These are phyloP conservation scores for Sebastes kiyomatsui DNA, from an alignment of 2,797 vertebrate species.

Conservation along the genomic window DNA sequence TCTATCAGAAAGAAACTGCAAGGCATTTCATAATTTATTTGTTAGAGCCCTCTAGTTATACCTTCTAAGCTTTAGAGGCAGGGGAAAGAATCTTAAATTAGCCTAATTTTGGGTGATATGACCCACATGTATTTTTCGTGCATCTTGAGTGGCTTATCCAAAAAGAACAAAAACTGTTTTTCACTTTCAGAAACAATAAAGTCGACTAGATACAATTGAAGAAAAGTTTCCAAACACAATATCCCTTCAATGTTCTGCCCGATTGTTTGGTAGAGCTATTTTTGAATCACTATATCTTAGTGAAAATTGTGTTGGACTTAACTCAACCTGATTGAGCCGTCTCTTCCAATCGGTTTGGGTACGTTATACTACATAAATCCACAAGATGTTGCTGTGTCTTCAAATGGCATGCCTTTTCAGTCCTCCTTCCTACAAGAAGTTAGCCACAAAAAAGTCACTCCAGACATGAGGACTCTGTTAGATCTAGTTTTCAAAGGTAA, in stretches of 20 bases:
- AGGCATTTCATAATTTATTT: constrained; percentile 73
- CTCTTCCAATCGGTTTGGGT: rapidly evolving
- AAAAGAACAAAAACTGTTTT: not conserved
- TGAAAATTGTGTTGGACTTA: not conserved
- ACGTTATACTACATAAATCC: rapidly evolving
- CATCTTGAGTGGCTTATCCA: constrained; percentile 19
- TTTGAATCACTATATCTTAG: not conserved
- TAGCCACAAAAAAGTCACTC: not conserved
- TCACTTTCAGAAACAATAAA: constrained; percentile 6
- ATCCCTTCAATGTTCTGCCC: rapidly evolving
- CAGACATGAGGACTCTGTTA: not conserved
- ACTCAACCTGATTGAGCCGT: too few relatives aligned
- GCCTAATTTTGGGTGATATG: constrained; percentile 53
- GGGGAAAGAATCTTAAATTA: constrained; percentile 47
- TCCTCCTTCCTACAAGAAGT: rapidly evolving
- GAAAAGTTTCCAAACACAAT: not conserved
- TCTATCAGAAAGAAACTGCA: constrained; percentile 58
- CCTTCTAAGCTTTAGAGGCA: constrained; percentile 56
- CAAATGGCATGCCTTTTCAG: not conserved
- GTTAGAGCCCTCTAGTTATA: constrained; percentile 61
- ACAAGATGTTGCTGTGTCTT: not conserved
- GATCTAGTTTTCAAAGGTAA: not conserved
- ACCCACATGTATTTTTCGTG: constrained; percentile 52
- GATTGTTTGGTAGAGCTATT: not conserved
- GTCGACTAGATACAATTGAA: not conserved